Evolutionary conservation across 2,888 invertebrate species (phyloP), one percentile per base, ranked within the genome.

Genomic region (Oligia strigilis): DNA sequence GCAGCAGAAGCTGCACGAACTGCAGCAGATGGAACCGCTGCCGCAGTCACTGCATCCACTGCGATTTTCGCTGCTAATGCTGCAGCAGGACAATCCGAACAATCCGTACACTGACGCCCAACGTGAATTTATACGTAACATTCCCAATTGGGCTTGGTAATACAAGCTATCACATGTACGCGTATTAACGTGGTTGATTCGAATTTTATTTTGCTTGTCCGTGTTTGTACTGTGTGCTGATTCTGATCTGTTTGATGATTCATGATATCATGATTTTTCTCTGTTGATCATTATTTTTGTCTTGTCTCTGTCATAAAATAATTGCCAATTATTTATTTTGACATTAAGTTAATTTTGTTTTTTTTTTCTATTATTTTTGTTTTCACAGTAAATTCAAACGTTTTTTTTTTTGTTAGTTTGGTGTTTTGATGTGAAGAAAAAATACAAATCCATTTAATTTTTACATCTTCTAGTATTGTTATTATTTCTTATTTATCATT

Each of bases 1-100:
- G 11, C 0, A 13, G 4, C 58, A 1, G n/a, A 11, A 1, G n/a
- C 70, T 0, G 2, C 36, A 14, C 0, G n/a, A n/a, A 8, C 2
- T 36, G 19, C 11, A 4, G 0, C 29, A 29, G 9, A 17, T 46
- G 43, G 2, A 11, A 0, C 46, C 17, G 5, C n/a, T 17, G 69
- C 49, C 11, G 0, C 49, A 29, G 29, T 6, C 17, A 6, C 4
- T 13, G 19, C 4, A 13, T 23, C 36, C 19, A 13, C 2, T 52
- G 19, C 70, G 1, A 11, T 60, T n/a, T 19, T 9, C 29, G 36
- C 17, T 36, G 36, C 19, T 19, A 36, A 19, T 19, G 64, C 19
- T 64, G 19, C 19, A 17, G 17, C 62, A 3, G 17, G 29, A 36
- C 8, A 36, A 4, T 19, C 64, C 29, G 9, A 4, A 36, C 1